phyloP scores from a whole-genome alignment of 2,113 vertebrate genomes.

The Charina bottae region DNA sequence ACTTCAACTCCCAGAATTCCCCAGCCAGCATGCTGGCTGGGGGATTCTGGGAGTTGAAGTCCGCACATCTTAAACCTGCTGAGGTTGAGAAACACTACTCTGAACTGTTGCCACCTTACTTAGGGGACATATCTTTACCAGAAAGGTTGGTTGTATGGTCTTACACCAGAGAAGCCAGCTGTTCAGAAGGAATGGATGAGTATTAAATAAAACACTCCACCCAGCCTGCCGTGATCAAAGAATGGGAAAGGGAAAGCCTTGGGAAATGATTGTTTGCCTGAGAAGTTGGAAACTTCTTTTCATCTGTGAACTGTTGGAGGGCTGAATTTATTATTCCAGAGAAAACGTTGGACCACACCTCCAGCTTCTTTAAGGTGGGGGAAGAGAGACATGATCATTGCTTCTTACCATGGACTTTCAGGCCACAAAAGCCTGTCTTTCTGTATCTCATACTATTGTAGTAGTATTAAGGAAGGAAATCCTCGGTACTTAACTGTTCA shows the following conservation, averaged over 20 bases:
- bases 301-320: background rate
- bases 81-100: too few relatives aligned
- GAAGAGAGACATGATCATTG: background rate
- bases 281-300: background rate
- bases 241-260: background rate
- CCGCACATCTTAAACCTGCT: too few relatives aligned
- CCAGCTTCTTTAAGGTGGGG: background rate
- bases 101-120: background rate
- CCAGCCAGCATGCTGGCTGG: too few relatives aligned
- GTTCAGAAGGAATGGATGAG: background rate
- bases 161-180: background rate
- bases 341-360: background rate
- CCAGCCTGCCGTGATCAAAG: background rate
- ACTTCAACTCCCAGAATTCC: too few relatives aligned
- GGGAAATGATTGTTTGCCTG: background rate
- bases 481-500: background rate
- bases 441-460: background rate
- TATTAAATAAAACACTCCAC: background rate
- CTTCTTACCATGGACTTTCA: background rate
- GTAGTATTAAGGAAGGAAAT: background rate
- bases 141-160: background rate
- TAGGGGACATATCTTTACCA: background rate
- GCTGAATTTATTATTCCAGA: background rate
- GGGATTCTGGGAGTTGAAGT: too few relatives aligned
- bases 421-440: background rate